Conservation (phyloP, 1,140 invertebrate species). For the Monochamus saltuarius region DNA sequence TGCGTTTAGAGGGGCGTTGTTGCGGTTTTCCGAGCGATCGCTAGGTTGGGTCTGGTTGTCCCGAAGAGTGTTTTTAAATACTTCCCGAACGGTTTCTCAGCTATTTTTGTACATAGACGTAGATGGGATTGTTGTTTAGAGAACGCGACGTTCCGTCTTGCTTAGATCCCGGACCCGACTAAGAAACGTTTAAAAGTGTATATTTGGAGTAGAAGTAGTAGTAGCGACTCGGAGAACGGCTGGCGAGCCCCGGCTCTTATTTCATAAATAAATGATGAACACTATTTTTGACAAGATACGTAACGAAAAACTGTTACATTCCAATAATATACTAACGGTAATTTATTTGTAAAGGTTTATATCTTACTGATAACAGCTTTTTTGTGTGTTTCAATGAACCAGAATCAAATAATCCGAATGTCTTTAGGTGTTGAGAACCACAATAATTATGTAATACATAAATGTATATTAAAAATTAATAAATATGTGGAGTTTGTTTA, state of each 20-base stretch:
- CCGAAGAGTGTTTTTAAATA: not conserved
- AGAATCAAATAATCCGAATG: slow-evolving; percentile 48
- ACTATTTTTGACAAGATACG: slow-evolving; percentile 44
- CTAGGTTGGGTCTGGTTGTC: slow-evolving; percentile 1
- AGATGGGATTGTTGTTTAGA: not conserved
- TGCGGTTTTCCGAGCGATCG: not conserved
- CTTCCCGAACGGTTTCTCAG: not conserved
- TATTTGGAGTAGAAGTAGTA: too few species aligned
- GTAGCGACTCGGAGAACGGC: not conserved
- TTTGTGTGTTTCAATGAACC: slow-evolving; percentile 47
- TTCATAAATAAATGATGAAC: slow-evolving; percentile 19
- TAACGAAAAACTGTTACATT: slow-evolving; percentile 30
- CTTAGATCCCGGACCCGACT: too few species aligned
- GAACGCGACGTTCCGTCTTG: too few species aligned
- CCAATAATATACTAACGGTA: slow-evolving; percentile 23
- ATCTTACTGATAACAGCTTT: slow-evolving; percentile 38
- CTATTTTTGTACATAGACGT: slow-evolving; percentile 20
- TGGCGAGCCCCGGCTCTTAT: not conserved
- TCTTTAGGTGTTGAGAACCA: slow-evolving; percentile 46
- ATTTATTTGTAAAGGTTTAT: slow-evolving; percentile 21
- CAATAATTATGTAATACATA: slow-evolving; percentile 50
- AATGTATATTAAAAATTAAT: slow-evolving; percentile 44
- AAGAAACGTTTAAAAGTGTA: too few species aligned
- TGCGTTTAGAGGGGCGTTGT: not conserved
- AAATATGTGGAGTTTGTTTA: slow-evolving; percentile 24